Evolutionary conservation across 35 echinoderm and acorn worm species (phyloP).

Genomic region (Ophiothrix spiculata): DNA sequence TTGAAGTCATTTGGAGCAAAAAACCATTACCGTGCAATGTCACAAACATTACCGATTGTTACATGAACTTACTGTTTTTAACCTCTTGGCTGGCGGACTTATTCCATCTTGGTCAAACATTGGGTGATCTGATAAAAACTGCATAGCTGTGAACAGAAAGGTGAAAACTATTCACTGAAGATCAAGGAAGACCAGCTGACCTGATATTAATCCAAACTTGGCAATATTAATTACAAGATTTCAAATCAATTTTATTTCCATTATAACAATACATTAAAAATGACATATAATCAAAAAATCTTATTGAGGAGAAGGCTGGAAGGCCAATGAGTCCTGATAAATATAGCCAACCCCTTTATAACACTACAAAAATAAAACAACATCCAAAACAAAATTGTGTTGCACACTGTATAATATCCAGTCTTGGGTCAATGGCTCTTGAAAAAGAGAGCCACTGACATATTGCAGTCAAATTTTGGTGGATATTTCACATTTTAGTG

Average conservation of each 20-base stretch:
- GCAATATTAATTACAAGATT: background rate
- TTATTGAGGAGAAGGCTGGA: too few relatives aligned
- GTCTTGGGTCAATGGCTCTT: too few relatives aligned
- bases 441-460: background rate
- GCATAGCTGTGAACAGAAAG: conserved; percentile 54
- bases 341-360: too few relatives aligned
- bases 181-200: background rate
- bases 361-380: background rate
- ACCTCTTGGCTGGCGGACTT: conserved; percentile 67
- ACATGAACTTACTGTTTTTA: conserved; percentile 68
- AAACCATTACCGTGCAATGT: too few relatives aligned
- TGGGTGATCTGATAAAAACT: conserved; percentile 83
- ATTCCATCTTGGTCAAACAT: conserved; percentile 66
- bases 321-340: too few relatives aligned
- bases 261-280: too few relatives aligned
- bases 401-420: too few relatives aligned
- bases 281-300: too few relatives aligned
- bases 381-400: background rate
- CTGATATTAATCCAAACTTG: background rate
- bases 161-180: background rate
- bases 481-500: too few relatives aligned
- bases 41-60: too few relatives aligned
- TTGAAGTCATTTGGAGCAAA: too few relatives aligned
- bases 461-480: background rate
- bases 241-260: background rate